phyloP scores from a whole-genome alignment of 2,888 invertebrate species.

The Creontiades dilutus region DNA sequence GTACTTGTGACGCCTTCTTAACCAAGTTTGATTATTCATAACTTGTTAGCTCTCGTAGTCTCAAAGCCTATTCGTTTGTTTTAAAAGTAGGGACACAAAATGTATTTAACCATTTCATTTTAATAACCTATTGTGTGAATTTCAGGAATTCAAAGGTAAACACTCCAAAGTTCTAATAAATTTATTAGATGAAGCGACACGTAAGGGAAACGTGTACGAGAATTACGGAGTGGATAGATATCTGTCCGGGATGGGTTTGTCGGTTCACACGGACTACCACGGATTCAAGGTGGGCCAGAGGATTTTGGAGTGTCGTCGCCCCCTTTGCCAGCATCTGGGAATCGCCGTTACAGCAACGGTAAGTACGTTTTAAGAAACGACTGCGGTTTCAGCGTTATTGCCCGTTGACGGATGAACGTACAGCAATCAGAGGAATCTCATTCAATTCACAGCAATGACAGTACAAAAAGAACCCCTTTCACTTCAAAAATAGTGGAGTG shows the following conservation, averaged over 20 bases:
- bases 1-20: no score
- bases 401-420: no score
- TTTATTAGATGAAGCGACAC: slow-evolving; percentile 34
- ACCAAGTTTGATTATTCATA: no score
- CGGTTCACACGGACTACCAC: slow-evolving; percentile 72
- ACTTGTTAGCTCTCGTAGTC: no score
- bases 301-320: slow-evolving; percentile 72
- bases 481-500: no score
- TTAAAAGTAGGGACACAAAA: not conserved
- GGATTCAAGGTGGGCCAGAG: slow-evolving; percentile 70
- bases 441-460: no score
- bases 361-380: no score
- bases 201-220: slow-evolving; percentile 64
- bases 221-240: slow-evolving; percentile 69
- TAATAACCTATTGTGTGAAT: not conserved
- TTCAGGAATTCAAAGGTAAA: slow-evolving; percentile 53
- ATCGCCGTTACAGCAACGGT: slow-evolving; percentile 67
- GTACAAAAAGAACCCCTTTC: no score
- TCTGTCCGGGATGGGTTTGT: slow-evolving; percentile 70
- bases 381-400: no score
- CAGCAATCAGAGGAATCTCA: no score
- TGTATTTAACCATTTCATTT: not conserved
- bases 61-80: not conserved
- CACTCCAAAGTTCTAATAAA: slow-evolving; percentile 22
- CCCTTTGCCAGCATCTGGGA: slow-evolving; percentile 68